phyloP scores from a whole-genome alignment of 2,113 vertebrate species.

The Sinocyclocheilus anophthalmus region DNA sequence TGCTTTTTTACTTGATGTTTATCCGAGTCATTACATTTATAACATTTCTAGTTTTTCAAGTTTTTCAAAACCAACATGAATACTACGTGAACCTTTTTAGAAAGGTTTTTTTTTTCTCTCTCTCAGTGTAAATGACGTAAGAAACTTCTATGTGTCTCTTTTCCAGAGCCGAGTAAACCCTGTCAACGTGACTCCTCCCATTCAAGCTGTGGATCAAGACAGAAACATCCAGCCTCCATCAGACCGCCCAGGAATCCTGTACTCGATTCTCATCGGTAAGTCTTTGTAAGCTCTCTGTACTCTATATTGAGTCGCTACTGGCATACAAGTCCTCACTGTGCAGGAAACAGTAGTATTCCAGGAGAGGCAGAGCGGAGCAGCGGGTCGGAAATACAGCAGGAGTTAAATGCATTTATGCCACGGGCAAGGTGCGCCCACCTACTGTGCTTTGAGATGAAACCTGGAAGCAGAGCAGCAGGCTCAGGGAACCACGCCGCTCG shows the following conservation, averaged over 20 bases:
- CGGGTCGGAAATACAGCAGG: background rate
- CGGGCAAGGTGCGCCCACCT: conserved; percentile 18
- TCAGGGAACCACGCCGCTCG: background rate
- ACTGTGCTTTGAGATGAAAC: conserved; percentile 45
- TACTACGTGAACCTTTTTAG: background rate
- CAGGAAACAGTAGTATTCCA: background rate
- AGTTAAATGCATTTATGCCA: conserved; percentile 20
- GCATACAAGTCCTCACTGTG: background rate
- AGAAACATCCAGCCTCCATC: conserved; percentile 90
- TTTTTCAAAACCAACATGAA: background rate
- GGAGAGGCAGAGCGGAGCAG: background rate
- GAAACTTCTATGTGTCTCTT: conserved; percentile 14
- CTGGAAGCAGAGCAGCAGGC: background rate
- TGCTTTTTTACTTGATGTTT: no score
- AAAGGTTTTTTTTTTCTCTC: background rate
- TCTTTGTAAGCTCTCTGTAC: conserved; percentile 64
- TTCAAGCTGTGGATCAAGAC: conserved; percentile 95
- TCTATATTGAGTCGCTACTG: conserved; percentile 6
- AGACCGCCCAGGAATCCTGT: conserved; percentile 89
- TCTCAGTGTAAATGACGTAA: background rate
- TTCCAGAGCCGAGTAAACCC: conserved; percentile 87
- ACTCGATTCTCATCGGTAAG: conserved; percentile 93
- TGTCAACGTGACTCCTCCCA: conserved; percentile 89
- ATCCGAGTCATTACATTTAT: background rate
- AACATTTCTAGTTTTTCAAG: background rate